phyloP scores from a whole-genome alignment of 1,140 invertebrate genomes.

The Drosophila santomea region DNA sequence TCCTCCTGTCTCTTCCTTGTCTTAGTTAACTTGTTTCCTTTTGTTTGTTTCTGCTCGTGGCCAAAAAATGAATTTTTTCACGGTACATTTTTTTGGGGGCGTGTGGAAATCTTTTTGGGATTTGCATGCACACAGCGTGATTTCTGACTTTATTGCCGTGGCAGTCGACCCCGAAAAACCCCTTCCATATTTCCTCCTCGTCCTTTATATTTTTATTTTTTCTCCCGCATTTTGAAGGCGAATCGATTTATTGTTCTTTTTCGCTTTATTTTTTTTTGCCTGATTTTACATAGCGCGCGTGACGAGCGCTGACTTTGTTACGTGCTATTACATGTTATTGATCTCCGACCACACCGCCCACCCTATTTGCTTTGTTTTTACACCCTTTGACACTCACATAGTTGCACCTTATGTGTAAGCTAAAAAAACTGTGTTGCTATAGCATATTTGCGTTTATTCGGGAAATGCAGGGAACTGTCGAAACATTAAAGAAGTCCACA shows the following conservation, averaged over 20 bases:
- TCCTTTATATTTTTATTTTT: constrained; percentile 11
- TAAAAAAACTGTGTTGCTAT: not conserved
- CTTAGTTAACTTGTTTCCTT: constrained; percentile 61
- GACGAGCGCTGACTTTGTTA: constrained; percentile 43
- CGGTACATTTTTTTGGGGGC: constrained; percentile 25
- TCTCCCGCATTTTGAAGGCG: constrained; percentile 34
- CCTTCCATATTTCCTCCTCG: constrained; percentile 21
- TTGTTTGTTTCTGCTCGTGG: constrained; percentile 43
- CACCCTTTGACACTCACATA: constrained; percentile 17
- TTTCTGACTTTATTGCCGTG: constrained; percentile 58
- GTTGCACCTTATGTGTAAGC: constrained; percentile 5
- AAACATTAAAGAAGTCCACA: too few relatives aligned
- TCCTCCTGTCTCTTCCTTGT: constrained; percentile 14
- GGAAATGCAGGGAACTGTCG: too few relatives aligned
- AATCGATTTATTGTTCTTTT: constrained; percentile 70
- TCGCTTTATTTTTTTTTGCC: constrained; percentile 3
- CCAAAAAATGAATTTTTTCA: constrained; percentile 54
- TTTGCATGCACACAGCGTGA: constrained; percentile 72
- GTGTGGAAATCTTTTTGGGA: constrained; percentile 56
- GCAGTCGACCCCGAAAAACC: constrained; percentile 23
- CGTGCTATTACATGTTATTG: constrained; percentile 46
- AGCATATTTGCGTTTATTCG: not conserved
- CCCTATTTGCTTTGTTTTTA: constrained; percentile 16
- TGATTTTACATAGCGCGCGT: constrained; percentile 43
- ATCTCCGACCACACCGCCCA: constrained; percentile 16